Percentiles rank a stretch among this genome's conserved stretches.
Evolutionary conservation across 2,888 invertebrate genomes (phyloP).

Genomic region (Rotaria macrura): DNA sequence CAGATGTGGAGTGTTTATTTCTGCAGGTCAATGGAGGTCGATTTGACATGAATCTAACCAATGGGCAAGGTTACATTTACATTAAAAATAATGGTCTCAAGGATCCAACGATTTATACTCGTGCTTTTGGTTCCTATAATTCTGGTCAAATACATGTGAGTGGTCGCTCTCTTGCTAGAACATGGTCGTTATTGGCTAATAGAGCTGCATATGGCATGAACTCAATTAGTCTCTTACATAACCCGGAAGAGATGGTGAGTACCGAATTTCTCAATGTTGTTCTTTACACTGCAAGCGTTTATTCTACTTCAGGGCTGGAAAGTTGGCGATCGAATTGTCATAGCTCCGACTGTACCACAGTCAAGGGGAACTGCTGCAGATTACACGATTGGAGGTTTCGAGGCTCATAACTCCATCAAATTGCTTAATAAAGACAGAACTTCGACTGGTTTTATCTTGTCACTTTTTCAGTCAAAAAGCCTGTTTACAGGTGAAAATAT

Average conservation of each 20-base stretch:
- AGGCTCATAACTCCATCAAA: not conserved
- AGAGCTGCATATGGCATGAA: not conserved
- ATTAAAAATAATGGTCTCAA: not conserved
- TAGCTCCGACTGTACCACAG: not conserved
- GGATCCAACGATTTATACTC: not conserved
- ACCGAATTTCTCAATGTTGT: too few species aligned
- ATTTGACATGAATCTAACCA: not conserved
- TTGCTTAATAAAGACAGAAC: not conserved
- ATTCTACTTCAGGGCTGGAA: not conserved
- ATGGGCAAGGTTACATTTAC: not conserved
- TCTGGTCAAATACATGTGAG: not conserved
- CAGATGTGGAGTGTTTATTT: not conserved
- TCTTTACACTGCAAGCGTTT: not conserved
- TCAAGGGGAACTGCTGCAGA: not conserved
- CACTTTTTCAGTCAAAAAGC: not conserved
- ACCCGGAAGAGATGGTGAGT: not conserved
- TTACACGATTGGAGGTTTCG: not conserved
- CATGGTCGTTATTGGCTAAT: not conserved
- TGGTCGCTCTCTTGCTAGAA: not conserved
- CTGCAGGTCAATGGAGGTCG: not conserved
- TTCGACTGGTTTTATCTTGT: not conserved
- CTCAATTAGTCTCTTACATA: not conserved
- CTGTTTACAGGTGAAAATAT: not conserved
- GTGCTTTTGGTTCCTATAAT: not conserved
- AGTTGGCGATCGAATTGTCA: not conserved